Base-by-base conservation (phyloP, 2,797 vertebrate genomes). In the Helostoma temminkii region DNA sequence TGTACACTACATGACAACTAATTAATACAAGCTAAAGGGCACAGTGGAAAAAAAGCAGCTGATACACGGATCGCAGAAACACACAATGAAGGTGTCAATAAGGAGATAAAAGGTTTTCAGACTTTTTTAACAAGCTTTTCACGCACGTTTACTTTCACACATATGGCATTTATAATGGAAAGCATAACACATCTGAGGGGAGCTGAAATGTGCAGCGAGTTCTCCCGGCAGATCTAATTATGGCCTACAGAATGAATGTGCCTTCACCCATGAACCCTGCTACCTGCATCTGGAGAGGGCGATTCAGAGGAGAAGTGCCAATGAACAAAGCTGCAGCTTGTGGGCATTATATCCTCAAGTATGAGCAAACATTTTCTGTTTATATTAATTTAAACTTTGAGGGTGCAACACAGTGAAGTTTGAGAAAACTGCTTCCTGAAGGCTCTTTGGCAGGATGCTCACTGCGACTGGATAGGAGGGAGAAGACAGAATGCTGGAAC, bases 171-270 rank as follows among this genome's bases (percentile, higher is more conserved):
- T 79, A 69, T 64, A 79, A 92, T 85, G 66, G 79, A 79, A 81
- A 80, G 39, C 75, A 42, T 73, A 78, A 73, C 5, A 19, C 73
- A 43, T 69, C 54, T n/a, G 19, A 43, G 61, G 61, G 66, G 43
- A 60, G 6, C 53, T 39, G 72, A 74, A 60, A 65, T 41, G 67
- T 84, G 69, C 59, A 26, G 65, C 28, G 11, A 54, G 71, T 73
- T 89, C 71, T 91, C 89, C 86, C 84, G 25, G 84, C 75, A 85
- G 87, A 89, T 88, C 83, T 89, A 92, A 92, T 93, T 92, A 93
- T 43, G 70, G 65, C 65, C 62, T 79, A 59, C 66, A 84, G 82
- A 86, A 85, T 85, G 69, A 84, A 85, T 75, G 73, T 68, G 79
- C 63, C 77, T 81, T 79, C 74, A 88, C 81, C 76, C 77, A 32